Evolutionary conservation across 2,797 vertebrate genomes (phyloP).

Genomic region (Anguilla pacifica): DNA sequence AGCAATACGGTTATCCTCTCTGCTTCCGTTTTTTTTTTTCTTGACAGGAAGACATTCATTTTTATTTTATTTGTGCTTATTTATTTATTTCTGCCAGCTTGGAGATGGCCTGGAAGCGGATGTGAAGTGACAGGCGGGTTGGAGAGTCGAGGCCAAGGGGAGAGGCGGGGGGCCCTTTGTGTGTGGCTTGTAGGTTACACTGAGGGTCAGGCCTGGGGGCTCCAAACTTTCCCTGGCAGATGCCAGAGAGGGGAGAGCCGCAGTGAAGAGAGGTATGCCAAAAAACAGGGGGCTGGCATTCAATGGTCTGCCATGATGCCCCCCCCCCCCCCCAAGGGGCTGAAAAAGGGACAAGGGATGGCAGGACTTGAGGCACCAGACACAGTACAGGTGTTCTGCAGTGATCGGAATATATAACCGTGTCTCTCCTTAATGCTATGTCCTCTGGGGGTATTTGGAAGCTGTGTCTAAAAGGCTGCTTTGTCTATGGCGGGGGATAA

Average conservation of each 20-base stretch:
- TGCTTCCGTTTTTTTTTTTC: constrained; percentile 16
- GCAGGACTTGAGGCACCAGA: neutral
- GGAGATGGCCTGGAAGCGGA: constrained; percentile 19
- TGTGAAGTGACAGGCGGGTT: constrained; percentile 21
- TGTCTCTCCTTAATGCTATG: neutral
- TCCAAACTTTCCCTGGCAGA: neutral
- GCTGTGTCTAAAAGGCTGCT: neutral
- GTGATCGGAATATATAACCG: neutral
- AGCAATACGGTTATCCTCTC: constrained; percentile 11
- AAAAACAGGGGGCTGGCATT: neutral
- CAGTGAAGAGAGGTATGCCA: neutral
- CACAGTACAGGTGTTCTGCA: neutral
- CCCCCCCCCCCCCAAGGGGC: neutral
- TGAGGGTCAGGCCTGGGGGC: neutral
- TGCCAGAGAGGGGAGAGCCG: neutral
- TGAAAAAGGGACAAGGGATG: neutral
- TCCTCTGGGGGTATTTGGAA: neutral
- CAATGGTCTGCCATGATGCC: neutral
- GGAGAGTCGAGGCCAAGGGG: neutral
- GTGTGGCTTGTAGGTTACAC: neutral
- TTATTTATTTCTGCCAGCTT: constrained; percentile 45
- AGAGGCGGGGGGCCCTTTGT: neutral
- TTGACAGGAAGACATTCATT: constrained; percentile 51
- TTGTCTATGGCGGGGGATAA: neutral
- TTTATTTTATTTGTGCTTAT: constrained; percentile 54